Evolutionary conservation across 1,140 invertebrate species (phyloP).

Genomic region (Aculops lycopersici): DNA sequence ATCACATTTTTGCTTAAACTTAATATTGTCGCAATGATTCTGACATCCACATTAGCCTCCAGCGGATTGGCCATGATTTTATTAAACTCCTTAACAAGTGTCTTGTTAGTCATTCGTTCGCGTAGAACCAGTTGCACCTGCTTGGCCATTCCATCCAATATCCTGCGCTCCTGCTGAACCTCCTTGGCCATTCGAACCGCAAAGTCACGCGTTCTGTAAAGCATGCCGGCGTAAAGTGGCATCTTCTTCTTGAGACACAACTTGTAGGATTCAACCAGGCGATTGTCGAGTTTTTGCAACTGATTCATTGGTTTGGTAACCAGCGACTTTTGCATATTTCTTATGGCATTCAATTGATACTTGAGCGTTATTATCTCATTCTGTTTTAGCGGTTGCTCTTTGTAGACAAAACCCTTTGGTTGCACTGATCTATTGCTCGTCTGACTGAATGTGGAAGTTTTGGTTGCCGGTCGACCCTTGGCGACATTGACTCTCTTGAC

Average conservation of each 20-base stretch:
- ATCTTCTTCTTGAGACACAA: neutral
- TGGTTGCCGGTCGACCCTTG: neutral
- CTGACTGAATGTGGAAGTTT: neutral
- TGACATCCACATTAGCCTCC: neutral
- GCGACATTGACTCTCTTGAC: neutral
- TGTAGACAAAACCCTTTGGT: neutral
- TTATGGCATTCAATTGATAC: neutral
- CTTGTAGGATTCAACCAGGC: neutral
- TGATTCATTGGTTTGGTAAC: neutral
- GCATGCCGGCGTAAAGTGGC: neutral
- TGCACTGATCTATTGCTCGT: neutral
- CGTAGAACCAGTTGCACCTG: neutral
- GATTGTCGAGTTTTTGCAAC: neutral
- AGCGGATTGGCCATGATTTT: neutral
- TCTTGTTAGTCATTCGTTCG: neutral
- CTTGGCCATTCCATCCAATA: neutral
- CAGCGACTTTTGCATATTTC: neutral
- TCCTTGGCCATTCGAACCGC: neutral
- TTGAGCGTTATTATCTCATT: neutral
- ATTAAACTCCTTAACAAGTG: neutral
- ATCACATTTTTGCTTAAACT: too few species aligned
- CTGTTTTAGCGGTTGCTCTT: neutral
- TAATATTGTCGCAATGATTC: neutral
- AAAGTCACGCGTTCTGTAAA: neutral
- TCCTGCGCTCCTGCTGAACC: neutral